Evolutionary conservation across 2,797 vertebrate genomes (phyloP).

Genomic region (Cheirogaleus major): DNA sequence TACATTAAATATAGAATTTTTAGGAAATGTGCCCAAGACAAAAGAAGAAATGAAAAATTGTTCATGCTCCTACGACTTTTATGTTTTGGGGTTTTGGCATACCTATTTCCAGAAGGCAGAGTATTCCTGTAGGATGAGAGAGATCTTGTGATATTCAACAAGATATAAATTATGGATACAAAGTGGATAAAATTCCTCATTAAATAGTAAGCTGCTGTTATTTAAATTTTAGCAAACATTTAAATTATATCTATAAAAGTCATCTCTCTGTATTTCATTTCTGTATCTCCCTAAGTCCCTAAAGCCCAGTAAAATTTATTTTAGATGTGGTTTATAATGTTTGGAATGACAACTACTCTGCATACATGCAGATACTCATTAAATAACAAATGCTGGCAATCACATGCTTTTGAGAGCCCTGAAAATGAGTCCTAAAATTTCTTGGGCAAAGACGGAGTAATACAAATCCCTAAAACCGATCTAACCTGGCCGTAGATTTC

Average conservation of each 20-base stretch:
- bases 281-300: neutral
- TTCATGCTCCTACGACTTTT: neutral
- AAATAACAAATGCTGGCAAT: neutral
- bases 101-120: neutral
- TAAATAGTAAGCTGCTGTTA: slow-evolving; percentile 24
- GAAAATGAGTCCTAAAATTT: slow-evolving; percentile 11
- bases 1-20: neutral
- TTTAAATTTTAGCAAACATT: slow-evolving; percentile 64
- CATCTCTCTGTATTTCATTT: slow-evolving; percentile 44
- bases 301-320: slow-evolving; percentile 43
- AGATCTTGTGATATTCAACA: neutral
- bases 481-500: neutral
- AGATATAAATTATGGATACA: neutral
- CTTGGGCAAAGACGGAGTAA: neutral
- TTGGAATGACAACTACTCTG: slow-evolving; percentile 35
- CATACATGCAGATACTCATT: neutral
- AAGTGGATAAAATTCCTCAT: slow-evolving; percentile 39
- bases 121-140: neutral
- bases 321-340: slow-evolving; percentile 34
- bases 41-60: neutral
- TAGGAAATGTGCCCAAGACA: neutral
- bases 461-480: neutral
- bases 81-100: neutral
- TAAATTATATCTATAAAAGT: slow-evolving; percentile 36
- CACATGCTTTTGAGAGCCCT: neutral